Evolutionary conservation across 2,797 vertebrate species (phyloP), one percentile per base, ranked within the genome.

Genomic region (Rhinophrynus dorsalis): DNA sequence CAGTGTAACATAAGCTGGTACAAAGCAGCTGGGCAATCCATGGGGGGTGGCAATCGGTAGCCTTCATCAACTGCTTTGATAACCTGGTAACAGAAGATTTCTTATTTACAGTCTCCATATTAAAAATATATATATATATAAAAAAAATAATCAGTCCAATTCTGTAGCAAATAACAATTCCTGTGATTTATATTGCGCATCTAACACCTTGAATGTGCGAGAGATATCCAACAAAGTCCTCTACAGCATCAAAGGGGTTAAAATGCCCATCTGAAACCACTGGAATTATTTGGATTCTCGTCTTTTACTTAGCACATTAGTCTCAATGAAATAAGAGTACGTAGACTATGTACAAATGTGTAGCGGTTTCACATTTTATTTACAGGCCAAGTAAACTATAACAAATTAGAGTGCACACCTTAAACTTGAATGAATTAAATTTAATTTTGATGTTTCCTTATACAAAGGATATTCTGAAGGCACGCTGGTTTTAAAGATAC

Each of bases 1-100:
- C 96, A 98, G 89, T 99, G 96, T 79, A 99, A 82, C 97, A 99
- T 99, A 83, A 99, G 88, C 85, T 99, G 97, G 83, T 99, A 98
- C 55, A 98, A 90, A 18, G 95, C 95, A 65, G 96, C 96, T 56
- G 97, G 96, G 80, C 97, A 99, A 90, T 99, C 97, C 97, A 99
- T 99, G 55, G 97, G 97, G 17, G 97, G 96, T 0, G 97, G 97
- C 79, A 99, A 85, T 40, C 96, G 93, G 81, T 99, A 99, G 54
- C 97, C 97, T 83, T 99, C 97, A 73, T 99, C 97, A 56, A 99
- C 96, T 21, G 97, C 97, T 83, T 99, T 98, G 81, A 99, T 99
- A 79, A 99, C 97, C 97, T 99, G 80, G 42, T 56, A 35, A 73
- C 24, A 50, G 15, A 5, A 61, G 51, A 60, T 50, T 13, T 21